phyloP scores from a whole-genome alignment of 2,113 vertebrate species.

The Leucopsar rothschildi region DNA sequence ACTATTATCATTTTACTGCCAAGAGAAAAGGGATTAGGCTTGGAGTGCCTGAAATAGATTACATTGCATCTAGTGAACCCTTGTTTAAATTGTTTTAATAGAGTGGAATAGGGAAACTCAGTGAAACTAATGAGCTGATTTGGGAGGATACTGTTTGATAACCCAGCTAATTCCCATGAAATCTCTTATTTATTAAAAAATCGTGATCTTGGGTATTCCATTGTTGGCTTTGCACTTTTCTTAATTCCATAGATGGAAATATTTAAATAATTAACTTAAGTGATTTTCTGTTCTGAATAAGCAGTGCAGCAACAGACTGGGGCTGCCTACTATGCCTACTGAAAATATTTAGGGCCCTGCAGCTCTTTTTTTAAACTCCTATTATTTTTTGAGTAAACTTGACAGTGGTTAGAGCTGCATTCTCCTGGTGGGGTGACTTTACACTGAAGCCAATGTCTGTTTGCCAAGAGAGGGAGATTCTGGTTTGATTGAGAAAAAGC shows the following conservation, averaged over 20 bases:
- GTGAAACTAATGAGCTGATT: slow-evolving; percentile 42
- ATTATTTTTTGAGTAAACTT: neutral
- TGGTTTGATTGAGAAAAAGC: neutral
- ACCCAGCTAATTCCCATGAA: slow-evolving; percentile 33
- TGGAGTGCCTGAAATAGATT: slow-evolving; percentile 16
- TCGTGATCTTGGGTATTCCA: neutral
- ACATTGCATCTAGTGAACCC: slow-evolving; percentile 21
- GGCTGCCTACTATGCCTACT: neutral
- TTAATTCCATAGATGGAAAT: neutral
- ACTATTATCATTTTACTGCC: neutral
- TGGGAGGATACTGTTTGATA: slow-evolving; percentile 25
- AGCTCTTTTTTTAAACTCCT: neutral
- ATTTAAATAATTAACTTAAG: neutral
- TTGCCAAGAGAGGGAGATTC: neutral
- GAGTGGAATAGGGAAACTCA: neutral
- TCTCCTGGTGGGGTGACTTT: neutral
- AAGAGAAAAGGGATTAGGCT: slow-evolving; percentile 26
- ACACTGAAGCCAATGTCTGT: neutral
- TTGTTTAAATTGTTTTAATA: slow-evolving; percentile 43
- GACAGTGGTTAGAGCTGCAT: neutral
- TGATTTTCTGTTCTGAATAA: neutral
- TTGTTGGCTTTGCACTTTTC: neutral
- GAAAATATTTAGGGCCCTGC: neutral
- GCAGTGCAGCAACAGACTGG: neutral
- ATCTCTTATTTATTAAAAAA: slow-evolving; percentile 29